Base-by-base conservation (phyloP, 1,140 invertebrate genomes). In the Leptestheria dahalacensis region DNA sequence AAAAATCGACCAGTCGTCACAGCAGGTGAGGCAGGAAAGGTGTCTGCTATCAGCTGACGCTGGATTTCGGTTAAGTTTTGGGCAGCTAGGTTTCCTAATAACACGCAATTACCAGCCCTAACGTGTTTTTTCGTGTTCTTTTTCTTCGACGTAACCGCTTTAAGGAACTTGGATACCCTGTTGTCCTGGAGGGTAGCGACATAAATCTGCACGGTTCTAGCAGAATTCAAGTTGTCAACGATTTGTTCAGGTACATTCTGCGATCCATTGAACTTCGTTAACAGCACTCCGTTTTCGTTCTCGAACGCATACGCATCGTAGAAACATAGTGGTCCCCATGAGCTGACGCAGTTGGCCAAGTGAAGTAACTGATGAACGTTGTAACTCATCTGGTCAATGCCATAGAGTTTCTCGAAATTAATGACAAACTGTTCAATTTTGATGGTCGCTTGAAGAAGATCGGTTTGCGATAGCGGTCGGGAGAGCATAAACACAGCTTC, bases 361-460 rank as follows among this genome's bases (percentile, higher is more conserved):
- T 54, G 52, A 25, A 26, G 6, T 26, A 51, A 51, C n/a, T 54
- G 52, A 15, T 54, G 52, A 2, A 54, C 52, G 33, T 28, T 54
- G 52, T 28, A 54, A 2, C 3, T 54, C 52, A 54, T 54, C 25
- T 54, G 2, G 2, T 10, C 52, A 26, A 54, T 4, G 3, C 52
- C 52, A 26, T 54, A 54, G 12, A 54, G 18, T 6, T 6, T 18
- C n/a, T 54, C 2, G 33, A 54, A 54, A 28, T 54, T 9, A 28
- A 28, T 18, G 11, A 29, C 52, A 29, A 54, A 54, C 33, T 28
- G 4, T 10, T 54, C 52, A 29, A 29, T 18, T 3, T 29, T 4
- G 11, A 2, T 18, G 3, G 11, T 25, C 4, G 52, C 52, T 6
- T 50, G 1, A 21, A 20, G 1, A 4, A 54, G 11, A 15, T 24